Percentiles rank a stretch among this genome's conserved stretches.
These are phyloP conservation scores for Stigmatopora nigra DNA, from an alignment of 2,113 vertebrate genomes.

Conservation along the genomic window DNA sequence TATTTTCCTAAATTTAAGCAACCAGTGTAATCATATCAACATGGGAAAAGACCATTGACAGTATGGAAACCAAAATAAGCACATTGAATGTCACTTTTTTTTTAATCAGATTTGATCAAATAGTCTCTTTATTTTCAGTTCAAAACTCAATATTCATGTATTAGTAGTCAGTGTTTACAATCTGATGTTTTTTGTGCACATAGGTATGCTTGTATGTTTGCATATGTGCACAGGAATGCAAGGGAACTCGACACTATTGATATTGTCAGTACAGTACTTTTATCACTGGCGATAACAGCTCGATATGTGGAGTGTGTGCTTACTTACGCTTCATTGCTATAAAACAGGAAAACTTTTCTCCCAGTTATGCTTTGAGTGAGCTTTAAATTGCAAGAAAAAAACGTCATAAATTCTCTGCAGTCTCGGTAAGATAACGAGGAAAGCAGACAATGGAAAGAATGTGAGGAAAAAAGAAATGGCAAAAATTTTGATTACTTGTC, in stretches of 20 bases:
- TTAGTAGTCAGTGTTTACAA: not conserved
- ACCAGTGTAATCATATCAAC: not conserved
- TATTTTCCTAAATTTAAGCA: too few relatives aligned
- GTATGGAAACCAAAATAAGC: not conserved
- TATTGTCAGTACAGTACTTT: not conserved
- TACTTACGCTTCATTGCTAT: constrained; percentile 3
- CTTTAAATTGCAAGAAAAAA: constrained; percentile 18
- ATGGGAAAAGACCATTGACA: not conserved
- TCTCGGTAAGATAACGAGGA: constrained; percentile 22
- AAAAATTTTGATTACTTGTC: constrained; percentile 8
- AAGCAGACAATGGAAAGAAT: constrained; percentile 6
- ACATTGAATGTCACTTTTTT: not conserved
- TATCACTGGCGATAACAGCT: constrained; percentile 30
- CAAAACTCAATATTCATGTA: not conserved
- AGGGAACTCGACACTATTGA: constrained; percentile 9
- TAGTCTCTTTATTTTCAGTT: not conserved
- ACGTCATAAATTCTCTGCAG: constrained; percentile 35
- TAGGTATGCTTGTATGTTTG: not conserved
- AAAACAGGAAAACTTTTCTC: constrained; percentile 6
- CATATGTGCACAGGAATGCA: not conserved
- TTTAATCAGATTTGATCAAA: not conserved
- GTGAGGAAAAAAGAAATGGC: constrained; percentile 4
- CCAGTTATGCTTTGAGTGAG: constrained; percentile 6
- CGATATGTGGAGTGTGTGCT: constrained; percentile 8
- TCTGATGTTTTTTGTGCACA: not conserved